Percentiles rank a stretch among this genome's conserved stretches.
phyloP scores from a whole-genome alignment of 2,113 vertebrate genomes.

The Meleagris gallopavo region DNA sequence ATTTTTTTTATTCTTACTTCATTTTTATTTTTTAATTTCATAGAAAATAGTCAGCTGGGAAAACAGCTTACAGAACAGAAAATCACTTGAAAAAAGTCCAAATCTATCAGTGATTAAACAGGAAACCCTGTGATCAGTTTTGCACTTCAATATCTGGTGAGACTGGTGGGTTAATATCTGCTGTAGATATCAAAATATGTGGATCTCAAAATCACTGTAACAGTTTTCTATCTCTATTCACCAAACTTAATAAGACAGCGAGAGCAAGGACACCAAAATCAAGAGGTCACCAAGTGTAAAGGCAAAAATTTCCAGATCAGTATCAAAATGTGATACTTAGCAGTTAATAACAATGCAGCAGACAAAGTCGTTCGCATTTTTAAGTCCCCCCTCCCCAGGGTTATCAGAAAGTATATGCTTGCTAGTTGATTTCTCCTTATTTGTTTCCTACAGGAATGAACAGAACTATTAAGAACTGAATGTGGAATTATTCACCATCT shows the following conservation, averaged over 20 bases:
- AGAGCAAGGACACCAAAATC: background rate
- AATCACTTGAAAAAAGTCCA: background rate
- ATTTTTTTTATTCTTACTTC: background rate
- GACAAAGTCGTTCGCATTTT: conserved; percentile 22
- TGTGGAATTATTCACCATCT: background rate
- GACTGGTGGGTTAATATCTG: background rate
- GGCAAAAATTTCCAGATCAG: background rate
- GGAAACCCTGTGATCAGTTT: background rate
- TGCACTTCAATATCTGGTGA: background rate
- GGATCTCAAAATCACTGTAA: background rate
- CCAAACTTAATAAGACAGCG: background rate
- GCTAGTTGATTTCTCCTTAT: background rate
- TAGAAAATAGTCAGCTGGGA: background rate
- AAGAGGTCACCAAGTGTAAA: background rate
- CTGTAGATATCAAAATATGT: background rate
- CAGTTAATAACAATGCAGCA: background rate
- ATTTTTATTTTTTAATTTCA: background rate
- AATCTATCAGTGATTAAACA: background rate
- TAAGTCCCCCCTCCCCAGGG: background rate
- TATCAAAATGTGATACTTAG: background rate
- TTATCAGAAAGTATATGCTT: background rate
- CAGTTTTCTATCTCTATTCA: background rate
- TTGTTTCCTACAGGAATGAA: conserved; percentile 30
- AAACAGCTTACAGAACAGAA: background rate
- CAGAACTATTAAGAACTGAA: background rate